Evolutionary conservation across 2,888 invertebrate genomes (phyloP).

Genomic region (Pinctada fucata): DNA sequence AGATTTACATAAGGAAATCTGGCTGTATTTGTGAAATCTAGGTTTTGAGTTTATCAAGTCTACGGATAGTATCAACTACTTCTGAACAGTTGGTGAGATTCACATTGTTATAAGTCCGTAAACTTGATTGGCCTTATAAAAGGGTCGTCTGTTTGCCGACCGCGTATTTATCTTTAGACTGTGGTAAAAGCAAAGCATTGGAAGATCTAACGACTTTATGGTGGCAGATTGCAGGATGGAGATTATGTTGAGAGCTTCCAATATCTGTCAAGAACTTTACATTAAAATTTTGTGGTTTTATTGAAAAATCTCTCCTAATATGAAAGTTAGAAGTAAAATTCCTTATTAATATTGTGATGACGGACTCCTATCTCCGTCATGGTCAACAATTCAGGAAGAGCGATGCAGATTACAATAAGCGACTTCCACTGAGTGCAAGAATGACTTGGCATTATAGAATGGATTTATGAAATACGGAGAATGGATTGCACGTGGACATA

Average conservation of each 20-base stretch:
- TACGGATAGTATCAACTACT: background rate
- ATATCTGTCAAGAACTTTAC: constrained; percentile 1
- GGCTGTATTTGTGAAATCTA: background rate
- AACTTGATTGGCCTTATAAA: background rate
- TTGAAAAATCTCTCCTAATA: background rate
- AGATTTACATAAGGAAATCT: background rate
- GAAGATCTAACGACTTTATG: background rate
- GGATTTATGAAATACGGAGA: too few species aligned
- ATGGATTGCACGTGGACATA: too few species aligned
- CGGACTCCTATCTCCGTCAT: too few species aligned
- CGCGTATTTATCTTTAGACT: background rate
- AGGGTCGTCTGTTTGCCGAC: too few species aligned
- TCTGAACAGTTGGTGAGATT: background rate
- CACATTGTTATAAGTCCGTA: background rate
- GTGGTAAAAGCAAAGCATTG: background rate
- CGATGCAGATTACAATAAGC: too few species aligned
- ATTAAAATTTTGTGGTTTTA: background rate
- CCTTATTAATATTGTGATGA: too few species aligned
- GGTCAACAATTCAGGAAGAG: too few species aligned
- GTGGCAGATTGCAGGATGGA: background rate
- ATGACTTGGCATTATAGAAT: too few species aligned
- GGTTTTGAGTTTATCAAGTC: background rate
- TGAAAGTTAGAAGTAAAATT: too few species aligned
- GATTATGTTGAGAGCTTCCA: background rate
- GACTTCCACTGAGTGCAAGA: too few species aligned